Conservation (phyloP, 2,113 vertebrate genomes). For the Hypomesus transpacificus region DNA sequence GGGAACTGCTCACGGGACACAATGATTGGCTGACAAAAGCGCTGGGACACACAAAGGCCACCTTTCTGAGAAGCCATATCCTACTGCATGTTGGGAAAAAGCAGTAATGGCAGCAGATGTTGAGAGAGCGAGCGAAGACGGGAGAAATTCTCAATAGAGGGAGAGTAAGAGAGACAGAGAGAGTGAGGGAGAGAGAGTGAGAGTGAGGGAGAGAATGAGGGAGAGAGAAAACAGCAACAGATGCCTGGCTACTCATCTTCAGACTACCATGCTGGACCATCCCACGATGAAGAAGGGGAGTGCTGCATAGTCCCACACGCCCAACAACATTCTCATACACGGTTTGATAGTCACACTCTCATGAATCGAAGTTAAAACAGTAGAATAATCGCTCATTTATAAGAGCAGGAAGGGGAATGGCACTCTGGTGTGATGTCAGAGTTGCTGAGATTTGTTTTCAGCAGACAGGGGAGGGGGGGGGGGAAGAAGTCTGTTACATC, state of each 20-base stretch:
- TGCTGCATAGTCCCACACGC: too few relatives aligned
- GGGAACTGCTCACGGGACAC: constrained; percentile 75
- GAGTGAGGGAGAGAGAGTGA: constrained; percentile 68
- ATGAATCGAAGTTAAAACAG: too few relatives aligned
- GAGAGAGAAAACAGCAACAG: constrained; percentile 78
- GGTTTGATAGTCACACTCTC: too few relatives aligned
- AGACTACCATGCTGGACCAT: constrained; percentile 26
- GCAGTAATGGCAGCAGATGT: constrained; percentile 87
- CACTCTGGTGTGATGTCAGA: too few relatives aligned
- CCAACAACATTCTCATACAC: too few relatives aligned
- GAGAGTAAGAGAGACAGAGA: too few relatives aligned
- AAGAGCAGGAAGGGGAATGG: too few relatives aligned
- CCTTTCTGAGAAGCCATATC: constrained; percentile 85
- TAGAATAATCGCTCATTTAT: too few relatives aligned
- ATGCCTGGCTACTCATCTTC: constrained; percentile 75
- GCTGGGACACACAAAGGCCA: constrained; percentile 75
- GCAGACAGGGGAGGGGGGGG: too few relatives aligned
- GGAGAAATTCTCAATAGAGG: too few relatives aligned
- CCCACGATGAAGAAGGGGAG: constrained; percentile 37
- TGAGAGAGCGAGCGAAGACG: constrained; percentile 62
- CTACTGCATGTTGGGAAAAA: constrained; percentile 79
- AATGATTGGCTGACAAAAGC: constrained; percentile 76
- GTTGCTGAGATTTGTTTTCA: too few relatives aligned
- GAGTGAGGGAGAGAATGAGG: constrained; percentile 68
- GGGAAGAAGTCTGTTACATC: too few relatives aligned